A percentile compares a stretch with the other conserved stretches of the same genome.
phyloP scores from a whole-genome alignment of 2,113 vertebrate genomes.

The Onychostoma macrolepis region DNA sequence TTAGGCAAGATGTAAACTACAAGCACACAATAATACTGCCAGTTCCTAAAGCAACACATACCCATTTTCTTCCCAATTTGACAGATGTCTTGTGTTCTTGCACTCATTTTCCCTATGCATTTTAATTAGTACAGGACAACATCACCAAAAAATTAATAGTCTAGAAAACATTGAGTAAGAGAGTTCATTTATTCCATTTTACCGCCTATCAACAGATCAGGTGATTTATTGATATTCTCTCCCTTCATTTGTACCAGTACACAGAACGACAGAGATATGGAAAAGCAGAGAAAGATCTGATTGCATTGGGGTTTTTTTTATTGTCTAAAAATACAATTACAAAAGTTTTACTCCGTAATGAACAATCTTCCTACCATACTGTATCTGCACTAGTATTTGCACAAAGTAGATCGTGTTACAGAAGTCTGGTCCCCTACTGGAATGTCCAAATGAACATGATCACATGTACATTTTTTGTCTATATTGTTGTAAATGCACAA shows the following conservation, averaged over 20 bases:
- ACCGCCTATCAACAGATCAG: background rate
- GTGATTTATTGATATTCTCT: background rate
- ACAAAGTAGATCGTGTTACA: background rate
- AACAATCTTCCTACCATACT: background rate
- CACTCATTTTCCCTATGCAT: background rate
- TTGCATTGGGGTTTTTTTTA: background rate
- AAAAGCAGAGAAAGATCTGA: background rate
- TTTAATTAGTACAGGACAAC: background rate
- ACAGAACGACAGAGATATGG: background rate
- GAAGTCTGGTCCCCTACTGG: background rate
- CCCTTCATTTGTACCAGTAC: background rate
- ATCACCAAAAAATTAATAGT: background rate
- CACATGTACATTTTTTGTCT: background rate
- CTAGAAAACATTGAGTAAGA: background rate
- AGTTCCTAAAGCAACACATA: background rate
- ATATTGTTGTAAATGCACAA: background rate
- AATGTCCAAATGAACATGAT: background rate
- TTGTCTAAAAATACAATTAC: constrained; percentile 17
- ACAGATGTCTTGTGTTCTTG: background rate
- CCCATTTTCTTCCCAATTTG: background rate
- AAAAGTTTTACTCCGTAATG: background rate
- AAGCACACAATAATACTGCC: background rate
- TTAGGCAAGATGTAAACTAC: background rate
- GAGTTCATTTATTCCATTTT: background rate
- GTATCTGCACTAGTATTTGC: background rate